These are phyloP conservation scores for Thryonomys swinderianus DNA, from an alignment of 2,113 vertebrate genomes.

Conservation along the genomic window DNA sequence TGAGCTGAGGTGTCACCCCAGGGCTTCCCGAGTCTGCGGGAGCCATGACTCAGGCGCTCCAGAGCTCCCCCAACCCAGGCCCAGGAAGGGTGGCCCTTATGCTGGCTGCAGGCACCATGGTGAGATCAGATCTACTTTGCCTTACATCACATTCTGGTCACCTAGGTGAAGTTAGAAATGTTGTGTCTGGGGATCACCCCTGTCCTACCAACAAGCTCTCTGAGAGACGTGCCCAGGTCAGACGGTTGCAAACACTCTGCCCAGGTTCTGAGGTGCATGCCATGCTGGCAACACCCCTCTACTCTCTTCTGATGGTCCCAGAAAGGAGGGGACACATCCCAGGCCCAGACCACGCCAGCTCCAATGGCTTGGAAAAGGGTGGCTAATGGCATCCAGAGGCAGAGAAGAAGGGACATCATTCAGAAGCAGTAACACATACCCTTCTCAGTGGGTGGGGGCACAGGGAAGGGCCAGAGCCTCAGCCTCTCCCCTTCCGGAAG, in stretches of 20 bases:
- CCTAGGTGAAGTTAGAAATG: not conserved
- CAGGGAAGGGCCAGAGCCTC: not conserved
- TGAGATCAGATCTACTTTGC: not conserved
- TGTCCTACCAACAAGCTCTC: no score
- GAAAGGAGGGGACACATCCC: not conserved
- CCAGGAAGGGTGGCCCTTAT: not conserved
- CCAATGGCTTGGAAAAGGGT: not conserved
- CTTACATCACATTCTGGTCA: fast-evolving
- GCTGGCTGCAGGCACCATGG: fast-evolving
- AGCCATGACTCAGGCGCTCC: no score
- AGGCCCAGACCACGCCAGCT: not conserved
- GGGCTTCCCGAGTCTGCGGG: fast-evolving
- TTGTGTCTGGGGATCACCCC: not conserved
- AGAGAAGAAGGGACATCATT: not conserved
- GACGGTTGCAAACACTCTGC: not conserved
- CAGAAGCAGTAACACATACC: not conserved
- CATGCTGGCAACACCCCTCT: not conserved
- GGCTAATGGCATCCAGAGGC: not conserved
- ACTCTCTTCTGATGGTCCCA: not conserved
- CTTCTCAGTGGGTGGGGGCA: not conserved
- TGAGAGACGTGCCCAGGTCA: fast-evolving
- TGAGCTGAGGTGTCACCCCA: not conserved
- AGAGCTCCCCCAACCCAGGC: not conserved
- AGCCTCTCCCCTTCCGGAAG: not conserved
- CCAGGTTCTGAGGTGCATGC: not conserved